phyloP scores from a whole-genome alignment of 1,140 invertebrate species.

The Caenorhabditis briggsae region DNA sequence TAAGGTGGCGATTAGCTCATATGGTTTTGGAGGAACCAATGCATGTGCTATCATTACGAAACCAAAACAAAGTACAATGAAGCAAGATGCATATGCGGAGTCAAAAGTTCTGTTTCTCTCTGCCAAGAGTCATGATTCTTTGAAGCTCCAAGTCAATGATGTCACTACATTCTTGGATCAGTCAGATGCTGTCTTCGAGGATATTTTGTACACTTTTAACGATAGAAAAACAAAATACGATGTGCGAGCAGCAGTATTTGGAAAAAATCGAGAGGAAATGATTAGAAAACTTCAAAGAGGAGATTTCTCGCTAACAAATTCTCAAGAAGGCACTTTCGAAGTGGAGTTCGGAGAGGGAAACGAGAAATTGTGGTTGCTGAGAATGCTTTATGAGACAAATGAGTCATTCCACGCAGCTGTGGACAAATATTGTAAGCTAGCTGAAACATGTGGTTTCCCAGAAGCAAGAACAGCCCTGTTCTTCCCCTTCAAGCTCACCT shows the following conservation, averaged over 20 bases:
- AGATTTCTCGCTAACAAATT: background rate
- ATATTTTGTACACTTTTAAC: constrained; percentile 58
- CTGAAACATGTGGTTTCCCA: constrained; percentile 16
- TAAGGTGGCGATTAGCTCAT: constrained; percentile 49
- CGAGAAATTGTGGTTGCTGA: constrained; percentile 30
- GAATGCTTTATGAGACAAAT: constrained; percentile 31
- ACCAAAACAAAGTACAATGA: background rate
- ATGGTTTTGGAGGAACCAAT: constrained; percentile 63
- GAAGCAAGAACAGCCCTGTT: constrained; percentile 46
- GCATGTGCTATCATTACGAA: constrained; percentile 56
- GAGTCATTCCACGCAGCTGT: constrained; percentile 11
- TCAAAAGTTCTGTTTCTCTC: constrained; percentile 58
- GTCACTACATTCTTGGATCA: constrained; percentile 45
- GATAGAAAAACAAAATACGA: constrained; percentile 54
- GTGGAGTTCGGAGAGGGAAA: constrained; percentile 56
- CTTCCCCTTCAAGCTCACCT: constrained; percentile 54
- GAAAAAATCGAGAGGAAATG: constrained; percentile 56
- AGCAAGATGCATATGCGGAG: background rate
- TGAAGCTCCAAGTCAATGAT: constrained; percentile 55
- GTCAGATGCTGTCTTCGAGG: constrained; percentile 34
- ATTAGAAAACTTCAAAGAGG: constrained; percentile 49
- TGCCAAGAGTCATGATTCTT: constrained; percentile 52
- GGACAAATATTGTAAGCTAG: constrained; percentile 46
- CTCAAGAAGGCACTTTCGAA: constrained; percentile 32
- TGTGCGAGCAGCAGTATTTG: constrained; percentile 51